Conservation (phyloP, 2,797 vertebrate species). For the Sebastes steindachneri region DNA sequence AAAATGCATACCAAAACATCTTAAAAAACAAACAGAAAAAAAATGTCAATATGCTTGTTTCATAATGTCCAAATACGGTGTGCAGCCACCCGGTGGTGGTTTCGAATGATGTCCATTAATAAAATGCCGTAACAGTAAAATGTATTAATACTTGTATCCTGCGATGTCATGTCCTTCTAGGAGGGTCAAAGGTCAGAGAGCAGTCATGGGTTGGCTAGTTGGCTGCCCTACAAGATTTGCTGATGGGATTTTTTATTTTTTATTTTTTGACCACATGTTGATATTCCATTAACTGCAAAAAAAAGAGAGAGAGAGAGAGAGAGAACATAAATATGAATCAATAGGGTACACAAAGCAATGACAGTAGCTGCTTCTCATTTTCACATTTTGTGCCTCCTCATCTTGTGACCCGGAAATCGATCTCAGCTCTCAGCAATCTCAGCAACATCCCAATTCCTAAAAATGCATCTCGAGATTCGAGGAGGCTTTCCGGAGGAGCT, state of each 20-base stretch:
- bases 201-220: conserved; percentile 71
- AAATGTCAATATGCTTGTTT: conserved; percentile 78
- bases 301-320: background rate
- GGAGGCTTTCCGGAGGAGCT: too few relatives aligned
- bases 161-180: conserved; percentile 72
- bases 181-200: conserved; percentile 63
- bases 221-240: conserved; percentile 64
- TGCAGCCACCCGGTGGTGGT: conserved; percentile 75
- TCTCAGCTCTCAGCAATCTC: too few relatives aligned
- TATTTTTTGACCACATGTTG: conserved; percentile 43
- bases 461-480: too few relatives aligned
- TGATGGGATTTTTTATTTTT: conserved; percentile 49
- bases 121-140: conserved; percentile 82
- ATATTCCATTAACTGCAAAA: conserved; percentile 80
- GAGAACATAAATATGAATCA: background rate
- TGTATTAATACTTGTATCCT: conserved; percentile 81
- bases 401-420: too few relatives aligned
- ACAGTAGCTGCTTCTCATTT: background rate
- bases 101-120: conserved; percentile 77
- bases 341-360: background rate
- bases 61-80: conserved; percentile 80
- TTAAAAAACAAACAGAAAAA: conserved; percentile 81
- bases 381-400: too few relatives aligned
- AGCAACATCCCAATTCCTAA: too few relatives aligned
- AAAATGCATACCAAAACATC: conserved; percentile 87